Percentiles rank a stretch among this genome's conserved stretches.
Evolutionary conservation across 2,113 vertebrate species (phyloP).

Genomic region (Xenotilapia caudafasciata): DNA sequence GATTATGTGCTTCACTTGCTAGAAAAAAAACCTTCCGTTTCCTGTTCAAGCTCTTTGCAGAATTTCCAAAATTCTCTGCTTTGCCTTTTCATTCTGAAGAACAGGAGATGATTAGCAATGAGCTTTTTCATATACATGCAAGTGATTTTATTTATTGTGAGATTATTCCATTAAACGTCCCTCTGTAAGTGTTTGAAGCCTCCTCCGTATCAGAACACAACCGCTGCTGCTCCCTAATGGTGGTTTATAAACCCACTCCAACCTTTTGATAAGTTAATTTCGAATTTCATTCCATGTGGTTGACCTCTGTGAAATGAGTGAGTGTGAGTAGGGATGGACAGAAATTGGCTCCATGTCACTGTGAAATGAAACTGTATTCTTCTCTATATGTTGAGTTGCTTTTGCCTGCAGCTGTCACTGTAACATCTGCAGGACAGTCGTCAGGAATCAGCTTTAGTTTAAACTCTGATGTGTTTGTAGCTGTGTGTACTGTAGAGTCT

Average conservation of each 20-base stretch:
- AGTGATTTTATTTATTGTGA: background rate
- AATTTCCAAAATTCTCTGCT: background rate
- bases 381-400: accelerated
- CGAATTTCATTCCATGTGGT: accelerated
- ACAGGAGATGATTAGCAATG: background rate
- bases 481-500: background rate
- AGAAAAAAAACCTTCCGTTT: background rate
- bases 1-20: accelerated
- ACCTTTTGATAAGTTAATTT: accelerated
- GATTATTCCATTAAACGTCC: too few species aligned
- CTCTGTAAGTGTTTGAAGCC: too few species aligned
- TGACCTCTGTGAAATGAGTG: background rate
- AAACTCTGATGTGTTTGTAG: background rate
- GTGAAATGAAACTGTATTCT: background rate
- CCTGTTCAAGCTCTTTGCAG: background rate
- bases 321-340: background rate
- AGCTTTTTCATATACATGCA: background rate
- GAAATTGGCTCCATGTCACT: background rate
- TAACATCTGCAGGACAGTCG: accelerated
- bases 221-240: background rate
- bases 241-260: accelerated
- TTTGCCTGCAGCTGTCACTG: background rate
- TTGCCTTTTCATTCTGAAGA: background rate
- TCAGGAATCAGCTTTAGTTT: accelerated
- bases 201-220: background rate